Conservation (phyloP, 1,140 invertebrate species). For the Mylabris phalerata region DNA sequence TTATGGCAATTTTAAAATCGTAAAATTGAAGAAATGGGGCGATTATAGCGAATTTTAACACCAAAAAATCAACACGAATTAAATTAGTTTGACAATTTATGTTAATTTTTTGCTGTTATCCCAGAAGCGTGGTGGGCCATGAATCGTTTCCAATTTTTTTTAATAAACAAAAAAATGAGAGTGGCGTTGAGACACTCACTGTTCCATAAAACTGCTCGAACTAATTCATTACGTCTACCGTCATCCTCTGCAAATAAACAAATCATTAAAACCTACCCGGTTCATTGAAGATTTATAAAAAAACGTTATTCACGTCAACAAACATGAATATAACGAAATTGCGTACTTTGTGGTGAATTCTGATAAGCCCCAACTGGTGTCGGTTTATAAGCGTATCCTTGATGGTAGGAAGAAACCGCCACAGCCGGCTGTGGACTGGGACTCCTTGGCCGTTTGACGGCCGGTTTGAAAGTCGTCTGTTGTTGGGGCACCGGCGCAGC, state of each 20-base stretch:
- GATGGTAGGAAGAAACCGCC: conserved; percentile 46
- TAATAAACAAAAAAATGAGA: neutral
- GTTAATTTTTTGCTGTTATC: neutral
- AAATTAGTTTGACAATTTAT: neutral
- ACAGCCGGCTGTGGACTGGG: conserved; percentile 56
- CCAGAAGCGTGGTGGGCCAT: neutral
- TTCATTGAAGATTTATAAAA: neutral
- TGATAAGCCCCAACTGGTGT: conserved; percentile 43
- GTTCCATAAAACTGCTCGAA: conserved; percentile 71
- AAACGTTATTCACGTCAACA: conserved; percentile 12
- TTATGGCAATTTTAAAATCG: neutral
- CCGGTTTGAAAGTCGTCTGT: conserved; percentile 44
- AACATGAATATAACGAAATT: conserved; percentile 20
- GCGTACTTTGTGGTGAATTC: conserved; percentile 48
- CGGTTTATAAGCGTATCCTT: conserved; percentile 49
- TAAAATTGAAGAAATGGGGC: neutral
- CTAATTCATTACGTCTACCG: conserved; percentile 65
- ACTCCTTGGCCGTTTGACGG: conserved; percentile 57
- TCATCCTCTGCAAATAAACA: conserved; percentile 65
- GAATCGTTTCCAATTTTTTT: neutral
- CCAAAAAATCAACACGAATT: neutral
- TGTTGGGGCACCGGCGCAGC: conserved; percentile 42
- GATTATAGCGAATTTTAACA: neutral
- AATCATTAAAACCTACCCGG: conserved; percentile 16
- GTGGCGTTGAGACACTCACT: conserved; percentile 53